Conservation (phyloP, 2,113 vertebrate genomes). For the Prietella phreatophila region DNA sequence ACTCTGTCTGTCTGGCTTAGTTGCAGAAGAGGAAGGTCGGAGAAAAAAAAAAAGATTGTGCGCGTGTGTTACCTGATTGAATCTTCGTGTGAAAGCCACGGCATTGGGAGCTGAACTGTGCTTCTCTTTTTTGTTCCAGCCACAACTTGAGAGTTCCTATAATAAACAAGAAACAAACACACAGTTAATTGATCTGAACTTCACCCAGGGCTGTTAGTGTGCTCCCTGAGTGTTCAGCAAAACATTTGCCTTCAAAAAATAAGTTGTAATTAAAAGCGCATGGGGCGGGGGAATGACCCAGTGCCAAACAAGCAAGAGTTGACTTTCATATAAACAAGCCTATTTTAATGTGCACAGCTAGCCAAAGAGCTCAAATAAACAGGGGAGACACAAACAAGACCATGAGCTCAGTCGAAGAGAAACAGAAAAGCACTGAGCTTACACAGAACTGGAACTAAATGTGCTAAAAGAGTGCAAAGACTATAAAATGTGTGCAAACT, state of each 20-base stretch:
- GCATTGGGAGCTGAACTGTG: conserved; percentile 95
- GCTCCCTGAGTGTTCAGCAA: background rate
- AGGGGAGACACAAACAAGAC: background rate
- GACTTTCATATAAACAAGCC: conserved; percentile 13
- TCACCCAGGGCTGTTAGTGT: background rate
- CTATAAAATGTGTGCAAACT: background rate
- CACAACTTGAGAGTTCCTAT: conserved; percentile 97
- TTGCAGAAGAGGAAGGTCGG: background rate
- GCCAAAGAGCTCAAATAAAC: conserved; percentile 18
- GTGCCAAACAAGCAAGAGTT: background rate
- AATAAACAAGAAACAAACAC: conserved; percentile 48
- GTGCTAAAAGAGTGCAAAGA: conserved; percentile 2
- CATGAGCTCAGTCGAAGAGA: background rate
- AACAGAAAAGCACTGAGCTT: background rate
- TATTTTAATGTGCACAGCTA: background rate
- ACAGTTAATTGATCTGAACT: background rate
- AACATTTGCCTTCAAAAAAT: background rate
- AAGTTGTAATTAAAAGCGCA: background rate
- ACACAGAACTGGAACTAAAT: background rate
- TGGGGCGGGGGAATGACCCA: background rate
- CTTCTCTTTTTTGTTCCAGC: conserved; percentile 99
- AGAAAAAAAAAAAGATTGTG: background rate
- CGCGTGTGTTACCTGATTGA: conserved; percentile 88
- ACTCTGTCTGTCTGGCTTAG: conserved; percentile 13
- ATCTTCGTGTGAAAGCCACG: conserved; percentile 97